phyloP scores from a whole-genome alignment of 1,140 invertebrate species.

The Centruroides vittatus region DNA sequence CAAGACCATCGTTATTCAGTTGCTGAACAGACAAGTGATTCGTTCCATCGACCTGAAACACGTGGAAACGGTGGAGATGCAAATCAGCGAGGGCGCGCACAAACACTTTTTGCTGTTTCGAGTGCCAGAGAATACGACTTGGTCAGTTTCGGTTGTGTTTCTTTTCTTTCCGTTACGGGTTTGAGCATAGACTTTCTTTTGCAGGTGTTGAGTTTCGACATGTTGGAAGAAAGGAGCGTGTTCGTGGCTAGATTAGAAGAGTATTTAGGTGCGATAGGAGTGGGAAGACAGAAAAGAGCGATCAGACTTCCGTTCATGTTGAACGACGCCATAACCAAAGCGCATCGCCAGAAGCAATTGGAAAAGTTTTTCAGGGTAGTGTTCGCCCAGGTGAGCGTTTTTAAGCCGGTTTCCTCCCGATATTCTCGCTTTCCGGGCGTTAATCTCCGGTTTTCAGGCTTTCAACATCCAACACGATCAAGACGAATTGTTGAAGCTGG shows the following conservation, averaged over 20 bases:
- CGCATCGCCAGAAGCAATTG: constrained; percentile 31
- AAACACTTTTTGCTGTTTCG: constrained; percentile 34
- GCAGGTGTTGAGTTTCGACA: constrained; percentile 30
- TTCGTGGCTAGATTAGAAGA: constrained; percentile 26
- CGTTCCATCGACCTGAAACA: constrained; percentile 28
- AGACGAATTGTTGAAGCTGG: constrained; percentile 29
- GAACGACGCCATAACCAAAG: constrained; percentile 31
- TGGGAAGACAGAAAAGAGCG: constrained; percentile 17
- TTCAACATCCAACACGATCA: constrained; percentile 31
- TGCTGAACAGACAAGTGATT: constrained; percentile 25
- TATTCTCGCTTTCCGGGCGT: not conserved
- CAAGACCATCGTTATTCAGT: constrained; percentile 24
- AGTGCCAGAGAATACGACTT: constrained; percentile 45
- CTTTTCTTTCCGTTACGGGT: too few species aligned
- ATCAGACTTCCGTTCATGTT: constrained; percentile 24
- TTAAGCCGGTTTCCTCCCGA: not conserved
- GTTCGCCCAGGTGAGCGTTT: constrained; percentile 31
- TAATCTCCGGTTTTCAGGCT: constrained; percentile 23
- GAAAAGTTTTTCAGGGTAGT: constrained; percentile 39
- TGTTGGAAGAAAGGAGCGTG: constrained; percentile 21
- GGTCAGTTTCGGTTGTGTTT: constrained; percentile 17
- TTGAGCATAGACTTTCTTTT: not conserved
- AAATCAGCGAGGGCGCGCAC: constrained; percentile 11
- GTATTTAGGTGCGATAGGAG: constrained; percentile 22
- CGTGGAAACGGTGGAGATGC: constrained; percentile 22